Evolutionary conservation across 2,113 vertebrate genomes (phyloP).

Genomic region (Aptenodytes forsteri): DNA sequence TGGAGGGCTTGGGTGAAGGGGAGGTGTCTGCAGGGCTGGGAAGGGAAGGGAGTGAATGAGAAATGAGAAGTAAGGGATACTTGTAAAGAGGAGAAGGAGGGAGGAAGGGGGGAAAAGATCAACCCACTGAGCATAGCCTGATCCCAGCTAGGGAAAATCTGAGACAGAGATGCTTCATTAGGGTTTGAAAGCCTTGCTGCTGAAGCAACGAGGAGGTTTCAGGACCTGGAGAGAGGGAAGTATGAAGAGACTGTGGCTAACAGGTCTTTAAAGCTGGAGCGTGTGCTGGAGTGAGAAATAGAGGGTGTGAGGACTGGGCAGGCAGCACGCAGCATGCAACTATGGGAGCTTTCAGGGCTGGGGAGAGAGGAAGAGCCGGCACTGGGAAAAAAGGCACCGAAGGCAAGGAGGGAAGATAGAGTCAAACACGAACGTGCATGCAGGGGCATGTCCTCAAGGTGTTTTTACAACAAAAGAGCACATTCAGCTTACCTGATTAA

Average conservation of each 20-base stretch:
- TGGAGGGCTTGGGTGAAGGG: background rate
- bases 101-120: background rate
- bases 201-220: background rate
- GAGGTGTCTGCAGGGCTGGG: background rate
- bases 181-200: background rate
- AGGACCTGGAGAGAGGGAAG: background rate
- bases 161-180: background rate
- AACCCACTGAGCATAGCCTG: background rate
- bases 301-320: background rate
- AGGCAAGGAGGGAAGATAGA: background rate
- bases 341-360: background rate
- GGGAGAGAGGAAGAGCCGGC: background rate
- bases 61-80: background rate
- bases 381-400: background rate
- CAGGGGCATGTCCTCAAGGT: background rate
- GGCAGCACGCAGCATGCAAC: background rate
- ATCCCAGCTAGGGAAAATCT: background rate
- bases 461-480: constrained; percentile 18
- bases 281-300: background rate
- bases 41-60: background rate
- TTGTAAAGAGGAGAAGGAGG: background rate
- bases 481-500: background rate
- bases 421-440: background rate
- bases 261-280: background rate
- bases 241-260: background rate